Base-by-base conservation (phyloP, 2,888 invertebrate species). In the Pammene aurita region DNA sequence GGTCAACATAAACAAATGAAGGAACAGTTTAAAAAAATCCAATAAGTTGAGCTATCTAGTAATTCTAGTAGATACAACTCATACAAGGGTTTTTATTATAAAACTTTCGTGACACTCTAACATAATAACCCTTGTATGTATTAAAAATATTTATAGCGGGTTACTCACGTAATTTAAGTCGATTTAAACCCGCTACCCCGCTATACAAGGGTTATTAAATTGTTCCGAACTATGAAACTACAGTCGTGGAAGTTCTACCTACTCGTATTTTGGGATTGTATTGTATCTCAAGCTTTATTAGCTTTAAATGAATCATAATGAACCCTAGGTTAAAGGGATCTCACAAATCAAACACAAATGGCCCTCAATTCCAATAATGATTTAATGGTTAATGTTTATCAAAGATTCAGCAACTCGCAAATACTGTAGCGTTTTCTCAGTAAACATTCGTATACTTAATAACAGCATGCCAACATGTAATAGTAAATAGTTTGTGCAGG, bases 401-500 rank as follows among this genome's bases (percentile, higher is more conserved):
- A 14, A 16, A 16, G 16, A 48, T 16, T n/a, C n/a, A n/a, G n/a
- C n/a, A n/a, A n/a, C n/a, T 26, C 26, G 26, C 26, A 48, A 2
- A 2, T 16, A 14, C 48, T n/a, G 5, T 4, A 46, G 34, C 10
- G 16, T 60, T 34, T 34, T 46, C 26, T 10, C 34, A 16, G 11
- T 42, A 42, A 10, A 4, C 11, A 42, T 11, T 10, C 46, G 14
- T 9, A 54, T 60, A 42, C 44, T 35, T 68, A 64, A 68, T 52
- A 44, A 64, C 13, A 26, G 44, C 54, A 11, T 58, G 38, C 7
- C 10, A 57, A 46, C 44, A 64, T 35, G 58, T 64, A 64, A 64
- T 68, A 62, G 56, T 38, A 38, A 58, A 42, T 46, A 16, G 44
- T 14, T 34, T 35, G 58, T 46, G 35, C 38, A 16, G 14, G 42